Percentiles rank a stretch among this genome's conserved stretches.
These are phyloP conservation scores for Thymelicus acteon DNA, from an alignment of 2,888 invertebrate genomes.

Conservation along the genomic window DNA sequence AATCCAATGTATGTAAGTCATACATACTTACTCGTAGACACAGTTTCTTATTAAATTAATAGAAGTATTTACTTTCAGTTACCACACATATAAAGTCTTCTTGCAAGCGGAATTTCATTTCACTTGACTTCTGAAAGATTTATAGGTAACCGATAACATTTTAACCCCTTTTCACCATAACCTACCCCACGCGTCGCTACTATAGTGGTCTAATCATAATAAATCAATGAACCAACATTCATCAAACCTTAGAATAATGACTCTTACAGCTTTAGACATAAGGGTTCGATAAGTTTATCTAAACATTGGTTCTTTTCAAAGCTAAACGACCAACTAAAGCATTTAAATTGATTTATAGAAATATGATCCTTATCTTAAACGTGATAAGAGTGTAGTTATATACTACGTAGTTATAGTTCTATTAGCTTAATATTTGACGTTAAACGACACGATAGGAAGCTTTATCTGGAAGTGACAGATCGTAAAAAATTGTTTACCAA, in stretches of 20 bases:
- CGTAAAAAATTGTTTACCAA: conserved; percentile 25
- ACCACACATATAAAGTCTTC: not conserved
- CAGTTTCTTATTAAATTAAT: no score
- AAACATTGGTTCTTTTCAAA: not conserved
- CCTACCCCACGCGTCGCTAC: conserved; percentile 40
- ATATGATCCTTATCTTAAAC: not conserved
- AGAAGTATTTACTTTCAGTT: no score
- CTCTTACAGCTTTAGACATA: not conserved
- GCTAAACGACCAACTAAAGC: not conserved
- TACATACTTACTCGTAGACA: no score
- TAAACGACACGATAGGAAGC: conserved; percentile 10
- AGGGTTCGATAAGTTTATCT: not conserved
- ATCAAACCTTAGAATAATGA: not conserved
- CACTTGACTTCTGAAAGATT: conserved; percentile 38
- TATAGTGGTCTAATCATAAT: conserved; percentile 28
- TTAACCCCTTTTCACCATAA: conserved; percentile 40
- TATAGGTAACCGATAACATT: conserved; percentile 41
- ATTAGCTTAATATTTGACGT: conserved; percentile 6
- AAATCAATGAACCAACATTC: not conserved
- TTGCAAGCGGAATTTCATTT: not conserved
- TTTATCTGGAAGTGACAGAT: conserved; percentile 25
- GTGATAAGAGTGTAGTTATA: not conserved
- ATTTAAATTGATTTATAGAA: not conserved
- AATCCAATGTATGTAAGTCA: no score
- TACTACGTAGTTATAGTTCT: no score